These are phyloP conservation scores for Hyles euphorbiae DNA, from an alignment of 1,140 invertebrate genomes.

Conservation along the genomic window DNA sequence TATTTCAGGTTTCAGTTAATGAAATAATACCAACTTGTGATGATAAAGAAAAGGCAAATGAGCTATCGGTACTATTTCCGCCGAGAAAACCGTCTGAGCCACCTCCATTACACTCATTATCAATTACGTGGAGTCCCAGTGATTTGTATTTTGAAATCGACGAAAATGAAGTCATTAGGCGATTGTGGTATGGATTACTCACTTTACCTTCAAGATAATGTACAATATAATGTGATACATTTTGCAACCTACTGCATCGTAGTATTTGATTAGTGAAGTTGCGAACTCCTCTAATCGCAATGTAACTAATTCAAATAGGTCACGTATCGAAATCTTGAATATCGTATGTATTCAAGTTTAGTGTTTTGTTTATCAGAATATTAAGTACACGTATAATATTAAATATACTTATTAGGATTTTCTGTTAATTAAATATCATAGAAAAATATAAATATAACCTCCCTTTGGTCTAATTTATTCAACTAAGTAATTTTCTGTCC, in stretches of 20 bases:
- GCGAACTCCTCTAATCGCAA: not conserved
- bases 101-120: constrained; percentile 25
- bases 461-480: no score
- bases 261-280: not conserved
- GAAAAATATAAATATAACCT: no score
- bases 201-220: not conserved
- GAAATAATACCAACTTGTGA: constrained; percentile 1
- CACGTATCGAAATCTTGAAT: no score
- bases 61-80: not conserved
- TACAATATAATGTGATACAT: not conserved
- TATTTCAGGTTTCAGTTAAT: no score
- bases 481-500: not conserved
- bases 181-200: constrained; percentile 23
- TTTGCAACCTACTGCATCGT: not conserved
- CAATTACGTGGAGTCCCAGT: constrained; percentile 30
- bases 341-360: no score
- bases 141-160: constrained; percentile 23
- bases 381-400: no score
- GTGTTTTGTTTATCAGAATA: no score
- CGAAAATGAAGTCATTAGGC: constrained; percentile 17
- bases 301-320: no score
- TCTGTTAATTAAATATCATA: no score
- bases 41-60: not conserved
- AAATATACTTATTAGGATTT: no score
- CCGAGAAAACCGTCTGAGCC: constrained; percentile 12